These are phyloP conservation scores for Orestias chungarensis DNA, from an alignment of 2,797 vertebrate species.

Conservation along the genomic window DNA sequence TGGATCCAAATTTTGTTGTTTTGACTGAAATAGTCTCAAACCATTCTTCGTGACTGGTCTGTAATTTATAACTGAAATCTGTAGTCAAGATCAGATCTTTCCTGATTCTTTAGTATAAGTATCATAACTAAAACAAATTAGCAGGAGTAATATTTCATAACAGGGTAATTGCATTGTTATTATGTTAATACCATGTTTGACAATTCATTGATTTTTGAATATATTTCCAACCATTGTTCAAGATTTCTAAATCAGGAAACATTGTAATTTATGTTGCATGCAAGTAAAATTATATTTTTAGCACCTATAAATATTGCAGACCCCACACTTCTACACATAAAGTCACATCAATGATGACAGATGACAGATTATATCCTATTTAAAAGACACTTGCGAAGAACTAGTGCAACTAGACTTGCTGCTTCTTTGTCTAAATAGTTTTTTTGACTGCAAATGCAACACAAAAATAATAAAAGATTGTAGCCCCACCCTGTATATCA, in stretches of 20 bases:
- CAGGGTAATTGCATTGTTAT: too few species aligned
- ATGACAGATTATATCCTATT: too few species aligned
- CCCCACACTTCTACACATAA: too few species aligned
- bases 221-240: too few species aligned
- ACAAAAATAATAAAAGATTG: neutral
- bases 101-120: too few species aligned
- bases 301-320: neutral
- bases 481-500: neutral
- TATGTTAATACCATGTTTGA: neutral
- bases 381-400: too few species aligned
- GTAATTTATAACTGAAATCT: too few species aligned
- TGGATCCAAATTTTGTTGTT: neutral
- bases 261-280: neutral
- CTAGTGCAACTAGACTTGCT: neutral
- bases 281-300: neutral
- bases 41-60: neutral
- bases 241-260: too few species aligned
- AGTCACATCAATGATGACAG: too few species aligned
- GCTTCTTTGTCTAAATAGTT: neutral
- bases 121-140: too few species aligned
- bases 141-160: too few species aligned
- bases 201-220: neutral
- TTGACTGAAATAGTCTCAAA: neutral
- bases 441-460: neutral
- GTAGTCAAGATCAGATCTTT: too few species aligned